Percentiles rank a stretch among this genome's conserved stretches.
phyloP scores from a whole-genome alignment of 2,113 vertebrate species.

The Podilymbus podiceps region DNA sequence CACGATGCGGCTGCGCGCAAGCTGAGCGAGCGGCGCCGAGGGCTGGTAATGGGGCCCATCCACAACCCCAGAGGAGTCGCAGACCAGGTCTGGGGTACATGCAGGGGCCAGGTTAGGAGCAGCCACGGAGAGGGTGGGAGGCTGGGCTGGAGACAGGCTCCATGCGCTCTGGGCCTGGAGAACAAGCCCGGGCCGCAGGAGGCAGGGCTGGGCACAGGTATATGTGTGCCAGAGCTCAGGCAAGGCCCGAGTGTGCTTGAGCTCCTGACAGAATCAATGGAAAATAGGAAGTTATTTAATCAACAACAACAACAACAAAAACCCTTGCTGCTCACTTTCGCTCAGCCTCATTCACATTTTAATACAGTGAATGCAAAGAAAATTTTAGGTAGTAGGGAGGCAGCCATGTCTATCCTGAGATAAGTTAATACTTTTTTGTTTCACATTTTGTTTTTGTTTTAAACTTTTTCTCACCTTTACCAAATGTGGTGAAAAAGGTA shows the following conservation, averaged over 20 bases:
- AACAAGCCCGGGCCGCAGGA: neutral
- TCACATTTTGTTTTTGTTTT: neutral
- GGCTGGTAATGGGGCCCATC: neutral
- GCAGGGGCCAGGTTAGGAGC: accelerated
- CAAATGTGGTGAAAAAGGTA: neutral
- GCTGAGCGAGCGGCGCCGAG: neutral
- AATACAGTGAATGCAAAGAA: neutral
- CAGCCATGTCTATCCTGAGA: neutral
- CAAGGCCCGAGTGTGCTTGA: accelerated
- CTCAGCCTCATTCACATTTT: neutral
- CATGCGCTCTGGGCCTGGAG: accelerated
- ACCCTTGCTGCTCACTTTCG: neutral
- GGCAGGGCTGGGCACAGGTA: neutral
- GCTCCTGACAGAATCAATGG: neutral
- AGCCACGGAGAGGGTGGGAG: accelerated
- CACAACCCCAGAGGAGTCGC: neutral
- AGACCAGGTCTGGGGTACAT: accelerated
- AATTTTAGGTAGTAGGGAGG: neutral
- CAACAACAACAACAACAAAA: neutral
- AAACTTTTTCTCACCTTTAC: neutral
- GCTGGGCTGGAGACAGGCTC: neutral
- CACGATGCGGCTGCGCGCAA: neutral
- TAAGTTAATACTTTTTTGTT: neutral
- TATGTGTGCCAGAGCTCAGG: neutral
- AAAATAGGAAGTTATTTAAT: neutral